phyloP scores from a whole-genome alignment of 2,888 invertebrate genomes.

The Mactromeris polynyma region DNA sequence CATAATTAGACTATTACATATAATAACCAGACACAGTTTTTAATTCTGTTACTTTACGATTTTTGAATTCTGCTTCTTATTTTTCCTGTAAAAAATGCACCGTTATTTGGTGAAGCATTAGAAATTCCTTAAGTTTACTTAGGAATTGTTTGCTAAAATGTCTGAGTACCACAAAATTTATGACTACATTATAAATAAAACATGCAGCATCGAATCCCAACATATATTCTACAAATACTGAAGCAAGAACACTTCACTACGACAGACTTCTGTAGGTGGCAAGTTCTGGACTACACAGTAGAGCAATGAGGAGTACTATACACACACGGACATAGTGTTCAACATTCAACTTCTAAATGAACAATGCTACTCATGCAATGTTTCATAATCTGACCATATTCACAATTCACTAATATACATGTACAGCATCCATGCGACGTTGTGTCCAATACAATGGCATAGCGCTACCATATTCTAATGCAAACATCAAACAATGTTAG shows the following conservation, averaged over 20 bases:
- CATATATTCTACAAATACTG: neutral
- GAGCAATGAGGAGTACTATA: neutral
- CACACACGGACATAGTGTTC: neutral
- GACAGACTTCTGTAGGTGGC: conserved; percentile 16
- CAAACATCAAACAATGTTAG: neutral
- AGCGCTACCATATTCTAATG: neutral
- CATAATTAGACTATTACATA: too few species aligned
- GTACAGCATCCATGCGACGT: too few species aligned
- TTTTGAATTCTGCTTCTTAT: too few species aligned
- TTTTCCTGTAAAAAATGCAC: too few species aligned
- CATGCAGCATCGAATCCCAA: neutral
- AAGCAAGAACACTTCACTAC: neutral
- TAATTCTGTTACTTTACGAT: too few species aligned
- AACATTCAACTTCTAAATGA: neutral
- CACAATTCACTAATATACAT: too few species aligned
- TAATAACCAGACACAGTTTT: too few species aligned
- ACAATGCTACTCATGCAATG: neutral
- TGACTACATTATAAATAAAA: neutral
- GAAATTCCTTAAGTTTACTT: too few species aligned
- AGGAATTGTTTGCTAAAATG: too few species aligned
- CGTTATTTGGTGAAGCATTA: too few species aligned
- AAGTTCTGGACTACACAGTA: conserved; percentile 12
- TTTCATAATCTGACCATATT: neutral
- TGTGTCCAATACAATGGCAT: neutral
- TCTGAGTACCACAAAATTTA: too few species aligned